Evolutionary conservation across 2,113 vertebrate genomes (phyloP), one percentile per base, ranked within the genome.

Genomic region (Onychorhynchus coronatus): DNA sequence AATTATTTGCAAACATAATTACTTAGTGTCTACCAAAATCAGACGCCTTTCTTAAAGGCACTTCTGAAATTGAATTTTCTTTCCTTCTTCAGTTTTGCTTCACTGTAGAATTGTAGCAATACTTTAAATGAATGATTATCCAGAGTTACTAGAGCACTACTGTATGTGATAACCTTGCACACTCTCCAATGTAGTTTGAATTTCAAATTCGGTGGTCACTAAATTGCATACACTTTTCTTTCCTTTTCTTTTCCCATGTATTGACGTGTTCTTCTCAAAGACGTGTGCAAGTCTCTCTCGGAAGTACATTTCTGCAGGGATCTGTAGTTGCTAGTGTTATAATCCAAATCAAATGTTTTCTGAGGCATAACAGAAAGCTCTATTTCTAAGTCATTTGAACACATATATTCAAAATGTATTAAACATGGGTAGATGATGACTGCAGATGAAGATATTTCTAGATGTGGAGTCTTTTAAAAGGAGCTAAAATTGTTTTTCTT

Each of bases 271-370:
- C 47, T 80, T 66, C 50, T 68, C 42, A 78, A 81, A 78, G 28
- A 21, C 44, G 72, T 6, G 4, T 70, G 33, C 41, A 88, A 95
- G 20, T 44, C 35, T 81, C 16, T 6, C 37, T 59, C 70, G 33
- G 55, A 89, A 91, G 37, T 7, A 68, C 6, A 59, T 75, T 77
- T 91, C 52, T 88, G 39, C 15, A 46, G 46, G 33, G 18, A 83
- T 70, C 66, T 79, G 22, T 61, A 63, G 8, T 85, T 87, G 89
- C 49, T 91, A 68, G 50, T 41, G n/a, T 73, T 85, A 50, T 94
- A 93, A 96, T 39, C 30, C 58, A 91, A 96, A 85, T 25, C 74
- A 93, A 91, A 73, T 95, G 46, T 85, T 75, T 96, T 67, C 56
- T 73, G 77, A 79, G 50, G 42, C 49, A 83, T 52, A 88, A 91